Conservation (phyloP, 2,888 invertebrate genomes). For the Cancer borealis region DNA sequence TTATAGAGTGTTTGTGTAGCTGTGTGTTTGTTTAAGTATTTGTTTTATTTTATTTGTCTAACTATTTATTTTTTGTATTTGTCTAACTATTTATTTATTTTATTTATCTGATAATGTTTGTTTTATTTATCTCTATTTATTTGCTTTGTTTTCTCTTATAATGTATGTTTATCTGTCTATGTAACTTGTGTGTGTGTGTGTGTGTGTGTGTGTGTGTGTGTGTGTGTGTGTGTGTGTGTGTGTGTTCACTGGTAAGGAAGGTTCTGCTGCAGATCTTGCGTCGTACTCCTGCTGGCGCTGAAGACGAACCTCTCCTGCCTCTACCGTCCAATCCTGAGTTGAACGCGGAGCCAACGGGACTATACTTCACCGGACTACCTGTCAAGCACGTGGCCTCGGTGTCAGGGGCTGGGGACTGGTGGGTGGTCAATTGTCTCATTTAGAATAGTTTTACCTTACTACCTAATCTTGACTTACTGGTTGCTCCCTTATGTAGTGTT, state of each 20-base stretch:
- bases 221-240: not conserved
- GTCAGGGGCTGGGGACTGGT: slow-evolving; percentile 77
- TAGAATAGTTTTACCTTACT: not conserved
- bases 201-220: slow-evolving; percentile 18
- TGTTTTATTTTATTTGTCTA: not conserved
- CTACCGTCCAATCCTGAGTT: not conserved
- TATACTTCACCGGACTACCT: slow-evolving; percentile 56
- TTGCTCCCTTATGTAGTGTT: too few species aligned
- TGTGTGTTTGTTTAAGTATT: not conserved
- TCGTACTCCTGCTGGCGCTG: not conserved
- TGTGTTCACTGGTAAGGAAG: not conserved
- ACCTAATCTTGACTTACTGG: too few species aligned
- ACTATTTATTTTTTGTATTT: not conserved
- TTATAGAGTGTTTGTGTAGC: not conserved
- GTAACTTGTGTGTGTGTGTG: not conserved
- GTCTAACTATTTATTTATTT: not conserved
- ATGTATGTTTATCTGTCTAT: slow-evolving; percentile 5
- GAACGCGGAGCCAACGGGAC: slow-evolving; percentile 50
- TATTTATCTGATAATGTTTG: not conserved
- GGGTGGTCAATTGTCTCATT: slow-evolving; percentile 21
- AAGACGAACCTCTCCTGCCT: slow-evolving; percentile 34
- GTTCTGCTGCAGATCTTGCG: slow-evolving; percentile 54
- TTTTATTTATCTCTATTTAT: not conserved
- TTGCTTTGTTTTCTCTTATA: not conserved
- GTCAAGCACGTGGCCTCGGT: slow-evolving; percentile 65